phyloP scores from a whole-genome alignment of 2,113 vertebrate genomes.

The Entelurus aequoreus region DNA sequence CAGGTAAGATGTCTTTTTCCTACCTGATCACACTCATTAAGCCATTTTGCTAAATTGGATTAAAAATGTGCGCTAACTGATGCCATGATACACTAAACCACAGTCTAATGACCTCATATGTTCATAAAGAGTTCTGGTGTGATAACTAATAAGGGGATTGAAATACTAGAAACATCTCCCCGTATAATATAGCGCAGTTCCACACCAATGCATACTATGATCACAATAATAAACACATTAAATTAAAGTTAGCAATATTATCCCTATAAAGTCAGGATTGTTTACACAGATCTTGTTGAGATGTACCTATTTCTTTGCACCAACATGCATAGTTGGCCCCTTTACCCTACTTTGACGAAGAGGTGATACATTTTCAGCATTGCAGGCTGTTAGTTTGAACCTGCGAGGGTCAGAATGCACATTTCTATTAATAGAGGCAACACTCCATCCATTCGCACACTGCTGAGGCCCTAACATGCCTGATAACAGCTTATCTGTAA shows the following conservation, averaged over 20 bases:
- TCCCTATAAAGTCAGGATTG: background rate
- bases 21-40: background rate
- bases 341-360: constrained; percentile 18
- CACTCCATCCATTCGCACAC: constrained; percentile 13
- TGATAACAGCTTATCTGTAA: background rate
- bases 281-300: background rate
- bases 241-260: background rate
- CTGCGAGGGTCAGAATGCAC: constrained; percentile 24
- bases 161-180: background rate
- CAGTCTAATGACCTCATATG: too few relatives aligned
- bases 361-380: constrained; percentile 52
- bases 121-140: background rate
- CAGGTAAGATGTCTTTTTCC: constrained; percentile 71
- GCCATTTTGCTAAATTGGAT: background rate
- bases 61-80: background rate
- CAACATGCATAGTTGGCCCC: background rate
- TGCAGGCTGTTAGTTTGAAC: constrained; percentile 31
- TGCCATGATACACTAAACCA: too few relatives aligned
- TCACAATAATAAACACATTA: background rate
- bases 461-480: constrained; percentile 7
- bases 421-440: constrained; percentile 27
- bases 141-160: background rate
- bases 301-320: background rate
- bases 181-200: background rate
- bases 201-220: too few relatives aligned